Base-by-base conservation (phyloP, 1,140 invertebrate genomes). In the Melanaphis sacchari region DNA sequence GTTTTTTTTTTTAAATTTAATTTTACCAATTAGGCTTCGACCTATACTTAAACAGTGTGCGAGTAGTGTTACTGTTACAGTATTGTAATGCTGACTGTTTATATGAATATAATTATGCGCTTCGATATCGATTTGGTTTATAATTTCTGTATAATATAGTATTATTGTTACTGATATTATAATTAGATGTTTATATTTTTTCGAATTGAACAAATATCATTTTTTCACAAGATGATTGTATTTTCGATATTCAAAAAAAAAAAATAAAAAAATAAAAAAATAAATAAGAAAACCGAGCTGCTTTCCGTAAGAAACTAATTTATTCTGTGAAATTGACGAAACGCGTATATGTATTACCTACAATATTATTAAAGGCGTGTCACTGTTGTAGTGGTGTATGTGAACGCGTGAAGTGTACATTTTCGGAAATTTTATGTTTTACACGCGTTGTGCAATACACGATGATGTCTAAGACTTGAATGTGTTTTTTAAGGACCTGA, bases 371-470 rank as follows among this genome's bases (percentile, higher is more conserved):
- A 85, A 43, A 85, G 84, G 40, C 84, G 84, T 85, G 84, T 46
- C 40, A 85, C 31, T 43, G 31, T 15, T 9, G 15, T 18, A 31
- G 26, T 3, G 24, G 7, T 24, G 22, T 41, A 24, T 85, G 40
- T 85, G 26, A 85, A 85, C 84, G 26, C 38, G 82, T 26, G 40
- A 22, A 85, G 41, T 31, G 84, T 85, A 85, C 22, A 85, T 85
- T 85, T 85, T 43, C 11, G 26, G 11, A 85, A 43, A 85, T 85
- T 85, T 31, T 85, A 43, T 43, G 15, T 85, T 31, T 84, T 84
- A 84, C 40, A 8, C 38, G 24, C 26, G 40, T 85, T 85, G 84
- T 85, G 84, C 84, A 85, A 85, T 85, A 85, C 84, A 85, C 82
- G 38, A 41, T 31, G 22, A 84, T 31, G 22, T 40, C 41, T 41